These are phyloP conservation scores for Dryoscopus gambensis DNA, from an alignment of 2,113 vertebrate genomes.

Conservation along the genomic window DNA sequence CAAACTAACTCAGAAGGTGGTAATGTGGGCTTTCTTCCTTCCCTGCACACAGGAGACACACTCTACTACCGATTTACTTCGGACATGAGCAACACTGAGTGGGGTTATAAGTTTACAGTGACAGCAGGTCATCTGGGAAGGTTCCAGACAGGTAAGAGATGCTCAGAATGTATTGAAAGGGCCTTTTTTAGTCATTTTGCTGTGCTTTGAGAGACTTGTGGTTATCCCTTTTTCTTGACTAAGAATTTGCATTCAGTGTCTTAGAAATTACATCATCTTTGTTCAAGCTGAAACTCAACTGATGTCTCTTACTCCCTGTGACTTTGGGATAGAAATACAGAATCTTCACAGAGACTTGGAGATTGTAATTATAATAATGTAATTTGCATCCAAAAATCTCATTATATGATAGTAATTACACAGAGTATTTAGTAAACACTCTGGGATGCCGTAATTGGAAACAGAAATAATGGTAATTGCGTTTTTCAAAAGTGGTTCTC, in stretches of 20 bases:
- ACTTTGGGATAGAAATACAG: neutral
- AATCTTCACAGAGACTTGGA: neutral
- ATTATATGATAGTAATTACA: neutral
- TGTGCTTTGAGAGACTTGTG: neutral
- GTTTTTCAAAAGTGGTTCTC: neutral
- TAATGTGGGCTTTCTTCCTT: neutral
- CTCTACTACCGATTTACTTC: constrained; percentile 92
- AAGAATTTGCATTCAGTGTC: neutral
- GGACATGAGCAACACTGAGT: constrained; percentile 98
- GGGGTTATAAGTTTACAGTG: constrained; percentile 96
- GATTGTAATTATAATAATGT: neutral
- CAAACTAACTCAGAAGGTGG: neutral
- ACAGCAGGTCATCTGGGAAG: constrained; percentile 93
- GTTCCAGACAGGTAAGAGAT: constrained; percentile 90
- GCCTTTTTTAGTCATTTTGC: neutral
- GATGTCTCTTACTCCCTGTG: neutral
- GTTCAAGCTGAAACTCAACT: neutral
- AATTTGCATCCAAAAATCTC: neutral
- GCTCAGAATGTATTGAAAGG: neutral
- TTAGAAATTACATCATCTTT: neutral
- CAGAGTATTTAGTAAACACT: neutral
- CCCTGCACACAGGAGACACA: constrained; percentile 80
- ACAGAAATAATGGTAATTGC: neutral
- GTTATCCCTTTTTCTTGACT: neutral
- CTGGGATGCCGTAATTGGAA: neutral